These are phyloP conservation scores for Colossoma macropomum DNA, from an alignment of 2,113 vertebrate species.

Conservation along the genomic window DNA sequence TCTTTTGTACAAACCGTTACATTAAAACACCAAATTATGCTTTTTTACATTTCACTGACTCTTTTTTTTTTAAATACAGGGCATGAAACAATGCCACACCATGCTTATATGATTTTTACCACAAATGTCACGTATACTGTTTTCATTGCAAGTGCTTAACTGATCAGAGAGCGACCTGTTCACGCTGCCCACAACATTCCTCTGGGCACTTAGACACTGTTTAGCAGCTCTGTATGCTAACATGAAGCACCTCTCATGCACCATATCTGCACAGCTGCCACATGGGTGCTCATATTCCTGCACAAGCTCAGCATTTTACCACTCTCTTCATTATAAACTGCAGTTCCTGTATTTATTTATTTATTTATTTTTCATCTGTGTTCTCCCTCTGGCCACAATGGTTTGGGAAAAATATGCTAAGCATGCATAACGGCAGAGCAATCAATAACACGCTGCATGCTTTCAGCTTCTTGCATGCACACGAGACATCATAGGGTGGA, in stretches of 20 bases:
- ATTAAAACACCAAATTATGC: too few species aligned
- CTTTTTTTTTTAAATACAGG: too few species aligned
- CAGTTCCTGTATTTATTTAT: constrained; percentile 2
- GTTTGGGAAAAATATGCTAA: constrained; percentile 58
- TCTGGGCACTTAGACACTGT: constrained; percentile 8
- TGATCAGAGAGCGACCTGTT: not conserved
- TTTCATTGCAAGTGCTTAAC: not conserved
- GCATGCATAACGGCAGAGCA: constrained; percentile 57
- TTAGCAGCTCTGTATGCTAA: constrained; percentile 20
- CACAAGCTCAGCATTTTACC: constrained; percentile 55
- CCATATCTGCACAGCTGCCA: constrained; percentile 44
- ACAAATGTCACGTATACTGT: too few species aligned
- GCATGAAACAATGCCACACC: too few species aligned
- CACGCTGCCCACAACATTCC: not conserved
- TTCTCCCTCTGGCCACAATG: constrained; percentile 22
- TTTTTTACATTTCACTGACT: too few species aligned
- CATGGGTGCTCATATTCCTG: constrained; percentile 33
- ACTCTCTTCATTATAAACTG: constrained; percentile 47
- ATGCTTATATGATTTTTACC: too few species aligned
- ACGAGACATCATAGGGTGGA: constrained; percentile 38
- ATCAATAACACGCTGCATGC: constrained; percentile 56
- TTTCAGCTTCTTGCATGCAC: constrained; percentile 46
- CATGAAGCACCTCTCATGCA: constrained; percentile 29
- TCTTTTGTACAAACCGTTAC: too few species aligned
- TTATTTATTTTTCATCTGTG: constrained; percentile 19